phyloP scores from a whole-genome alignment of 2,113 vertebrate genomes.

The Pantherophis guttatus region DNA sequence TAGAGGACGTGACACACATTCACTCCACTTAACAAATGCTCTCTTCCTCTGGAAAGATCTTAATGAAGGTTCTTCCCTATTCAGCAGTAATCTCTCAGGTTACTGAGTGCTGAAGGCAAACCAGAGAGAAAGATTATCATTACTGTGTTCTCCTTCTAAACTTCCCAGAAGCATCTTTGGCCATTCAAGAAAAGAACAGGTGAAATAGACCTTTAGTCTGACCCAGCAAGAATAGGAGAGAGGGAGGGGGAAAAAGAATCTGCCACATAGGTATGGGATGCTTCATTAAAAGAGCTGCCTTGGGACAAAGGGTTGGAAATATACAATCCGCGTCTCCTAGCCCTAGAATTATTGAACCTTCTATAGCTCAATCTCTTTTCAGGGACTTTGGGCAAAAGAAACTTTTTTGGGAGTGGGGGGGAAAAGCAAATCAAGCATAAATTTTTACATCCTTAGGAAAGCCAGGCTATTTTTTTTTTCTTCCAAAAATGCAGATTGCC shows the following conservation, averaged over 20 bases:
- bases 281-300: background rate
- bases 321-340: background rate
- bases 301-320: background rate
- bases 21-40: background rate
- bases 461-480: too few species aligned
- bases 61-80: background rate
- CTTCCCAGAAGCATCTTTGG: background rate
- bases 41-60: background rate
- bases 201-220: background rate
- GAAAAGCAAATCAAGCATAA: background rate
- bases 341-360: background rate
- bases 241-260: background rate
- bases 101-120: background rate
- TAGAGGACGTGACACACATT: background rate
- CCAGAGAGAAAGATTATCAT: background rate
- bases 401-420: too few species aligned
- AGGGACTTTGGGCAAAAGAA: background rate
- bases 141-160: background rate
- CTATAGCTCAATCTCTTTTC: background rate
- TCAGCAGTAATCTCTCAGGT: background rate
- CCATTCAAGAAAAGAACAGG: background rate
- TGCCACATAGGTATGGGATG: background rate
- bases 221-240: background rate
- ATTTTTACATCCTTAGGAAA: background rate
- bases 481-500: background rate